Evolutionary conservation across 1,140 invertebrate species (phyloP), one percentile per base, ranked within the genome.

Genomic region (Hylaeus volcanicus): DNA sequence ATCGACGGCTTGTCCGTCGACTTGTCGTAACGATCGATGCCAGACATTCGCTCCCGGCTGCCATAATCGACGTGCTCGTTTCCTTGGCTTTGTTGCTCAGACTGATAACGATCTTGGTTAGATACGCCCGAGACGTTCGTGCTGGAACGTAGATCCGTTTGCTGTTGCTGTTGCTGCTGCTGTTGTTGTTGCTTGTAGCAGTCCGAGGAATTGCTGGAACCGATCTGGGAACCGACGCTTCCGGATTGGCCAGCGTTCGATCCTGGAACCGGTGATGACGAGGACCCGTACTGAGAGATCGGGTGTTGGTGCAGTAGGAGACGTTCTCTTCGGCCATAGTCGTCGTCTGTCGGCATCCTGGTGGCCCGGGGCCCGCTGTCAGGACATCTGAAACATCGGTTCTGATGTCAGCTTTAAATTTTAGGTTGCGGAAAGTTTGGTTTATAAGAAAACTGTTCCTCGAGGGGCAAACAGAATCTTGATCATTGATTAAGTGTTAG

Each of bases 301-400:
- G 92, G 88, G 79, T 92, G 91, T 81, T 93, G 92, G 84, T 93
- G 92, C 89, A 92, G 91, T 86, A 93, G 91, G 89, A 93, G 92
- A 93, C 92, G 92, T 93, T 93, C 92, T 92, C 91, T 93, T 93
- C 92, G 92, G 92, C 92, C 93, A 93, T 93, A 93, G 92, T 93
- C 93, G 89, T 93, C 93, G 91, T 93, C 92, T 90, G 92, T 91
- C 92, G 92, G 92, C 93, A 93, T 93, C 90, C 93, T 93, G 93
- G 90, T 93, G 92, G 92, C 92, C 93, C 92, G 90, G 88, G 92
- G 93, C 92, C 92, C 93, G 89, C 89, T 93, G 93, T 93, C 93
- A 93, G 92, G 92, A 93, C 93, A 93, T 93, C 93, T 93, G 87
- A 0, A 89, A 89, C 39, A 74, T 9, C 51, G 51, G 11, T 51